Conservation (phyloP, 2,113 vertebrate genomes). For the Corythoichthys intestinalis region DNA sequence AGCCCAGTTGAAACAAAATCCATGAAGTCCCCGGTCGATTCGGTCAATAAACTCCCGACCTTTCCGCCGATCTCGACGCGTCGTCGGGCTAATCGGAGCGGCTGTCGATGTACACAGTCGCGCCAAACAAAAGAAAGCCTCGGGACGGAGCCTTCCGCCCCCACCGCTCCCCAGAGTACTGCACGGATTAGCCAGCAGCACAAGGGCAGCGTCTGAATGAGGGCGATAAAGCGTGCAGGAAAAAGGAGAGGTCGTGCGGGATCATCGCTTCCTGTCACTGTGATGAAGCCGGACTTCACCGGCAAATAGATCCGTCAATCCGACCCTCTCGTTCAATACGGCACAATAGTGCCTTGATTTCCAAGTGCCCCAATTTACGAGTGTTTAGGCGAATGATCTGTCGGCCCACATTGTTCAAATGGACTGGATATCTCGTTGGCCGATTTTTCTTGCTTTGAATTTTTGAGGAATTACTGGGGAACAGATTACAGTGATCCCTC, state of each 20-base stretch:
- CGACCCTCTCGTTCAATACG: neutral
- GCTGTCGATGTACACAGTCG: conserved; percentile 16
- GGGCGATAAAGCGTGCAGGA: conserved; percentile 1
- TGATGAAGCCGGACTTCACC: neutral
- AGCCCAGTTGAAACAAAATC: conserved; percentile 55
- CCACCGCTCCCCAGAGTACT: conserved; percentile 11
- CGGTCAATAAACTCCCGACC: conserved; percentile 57
- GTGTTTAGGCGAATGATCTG: too few species aligned
- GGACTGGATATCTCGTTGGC: too few species aligned
- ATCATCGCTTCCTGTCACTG: conserved; percentile 3
- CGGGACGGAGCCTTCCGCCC: neutral
- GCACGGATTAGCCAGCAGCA: conserved; percentile 16
- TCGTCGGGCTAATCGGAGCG: conserved; percentile 40
- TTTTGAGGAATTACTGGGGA: too few species aligned
- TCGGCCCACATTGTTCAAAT: too few species aligned
- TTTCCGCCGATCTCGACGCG: conserved; percentile 38
- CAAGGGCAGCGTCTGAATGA: neutral
- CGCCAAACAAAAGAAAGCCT: conserved; percentile 1
- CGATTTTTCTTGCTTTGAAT: too few species aligned
- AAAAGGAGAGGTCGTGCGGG: neutral
- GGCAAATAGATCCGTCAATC: conserved; percentile 1
- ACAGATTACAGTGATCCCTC: too few species aligned
- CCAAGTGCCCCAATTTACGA: too few species aligned
- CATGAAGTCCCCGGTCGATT: conserved; percentile 49
- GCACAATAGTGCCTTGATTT: too few species aligned